Percentiles rank a stretch among this genome's conserved stretches.
Conservation (phyloP, 2,888 invertebrate species). For the Rotaria macrura region DNA sequence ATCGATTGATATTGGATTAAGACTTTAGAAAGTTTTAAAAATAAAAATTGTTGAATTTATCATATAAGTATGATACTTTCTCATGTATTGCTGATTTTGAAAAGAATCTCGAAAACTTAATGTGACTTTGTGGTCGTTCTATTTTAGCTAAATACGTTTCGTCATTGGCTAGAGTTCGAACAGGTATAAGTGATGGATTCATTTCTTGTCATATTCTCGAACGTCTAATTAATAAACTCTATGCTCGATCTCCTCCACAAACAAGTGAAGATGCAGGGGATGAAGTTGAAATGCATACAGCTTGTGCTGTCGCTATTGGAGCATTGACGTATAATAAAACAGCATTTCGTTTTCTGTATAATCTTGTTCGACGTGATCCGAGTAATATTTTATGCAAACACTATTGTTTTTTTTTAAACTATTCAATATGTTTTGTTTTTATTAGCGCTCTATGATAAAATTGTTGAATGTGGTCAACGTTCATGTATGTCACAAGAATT, state of each 20-base stretch:
- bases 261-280: background rate
- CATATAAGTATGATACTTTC: too few relatives aligned
- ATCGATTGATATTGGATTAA: too few relatives aligned
- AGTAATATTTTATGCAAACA: background rate
- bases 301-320: conserved; percentile 45
- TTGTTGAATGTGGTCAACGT: background rate
- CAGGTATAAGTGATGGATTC: conserved; percentile 50
- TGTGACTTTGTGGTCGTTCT: too few relatives aligned
- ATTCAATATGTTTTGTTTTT: background rate
- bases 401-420: background rate
- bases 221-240: conserved; percentile 41
- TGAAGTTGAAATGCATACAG: conserved; percentile 40
- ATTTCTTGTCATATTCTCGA: conserved; percentile 46
- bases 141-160: conserved; percentile 38
- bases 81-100: too few relatives aligned
- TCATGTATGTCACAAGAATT: conserved; percentile 1
- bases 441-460: background rate
- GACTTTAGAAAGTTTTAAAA: too few relatives aligned
- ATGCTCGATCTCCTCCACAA: conserved; percentile 35
- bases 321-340: conserved; percentile 49
- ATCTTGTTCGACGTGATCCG: conserved; percentile 43
- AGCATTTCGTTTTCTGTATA: conserved; percentile 44
- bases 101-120: background rate
- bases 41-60: too few relatives aligned
- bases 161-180: conserved; percentile 47